Evolutionary conservation across 2,113 vertebrate genomes (phyloP).

Genomic region (Calyptommatus sinebrachiatus): DNA sequence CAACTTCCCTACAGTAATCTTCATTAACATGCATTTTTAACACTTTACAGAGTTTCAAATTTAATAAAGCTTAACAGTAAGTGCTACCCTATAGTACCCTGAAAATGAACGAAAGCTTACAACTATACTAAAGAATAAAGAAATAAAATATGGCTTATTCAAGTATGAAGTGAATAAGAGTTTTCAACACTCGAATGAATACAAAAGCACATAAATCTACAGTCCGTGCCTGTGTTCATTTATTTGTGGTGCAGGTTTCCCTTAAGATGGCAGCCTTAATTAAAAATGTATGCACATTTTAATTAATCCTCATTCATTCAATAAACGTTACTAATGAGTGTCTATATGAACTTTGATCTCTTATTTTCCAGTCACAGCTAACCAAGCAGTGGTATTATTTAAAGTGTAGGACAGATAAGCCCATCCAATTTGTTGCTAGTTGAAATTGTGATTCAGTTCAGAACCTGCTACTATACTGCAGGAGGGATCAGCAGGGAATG

Average conservation of each 20-base stretch:
- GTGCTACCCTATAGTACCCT: no score
- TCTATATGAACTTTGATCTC: slow-evolving; percentile 1
- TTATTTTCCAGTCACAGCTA: neutral
- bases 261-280: neutral
- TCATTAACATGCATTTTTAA: neutral
- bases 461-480: no score
- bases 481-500: no score
- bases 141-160: neutral
- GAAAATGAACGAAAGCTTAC: no score
- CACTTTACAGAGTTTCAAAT: no score
- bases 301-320: neutral
- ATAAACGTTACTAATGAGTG: neutral
- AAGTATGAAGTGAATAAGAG: neutral
- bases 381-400: neutral
- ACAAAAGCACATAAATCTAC: neutral
- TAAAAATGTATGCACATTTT: neutral
- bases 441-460: neutral
- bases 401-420: neutral
- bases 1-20: neutral
- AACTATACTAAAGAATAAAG: neutral
- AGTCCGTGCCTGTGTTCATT: neutral
- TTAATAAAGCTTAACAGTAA: no score
- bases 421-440: neutral
- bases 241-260: neutral
- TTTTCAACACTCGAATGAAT: neutral